These are phyloP conservation scores for Ichneumoninae sp. DNA, from an alignment of 2,888 invertebrate species.

Conservation along the genomic window DNA sequence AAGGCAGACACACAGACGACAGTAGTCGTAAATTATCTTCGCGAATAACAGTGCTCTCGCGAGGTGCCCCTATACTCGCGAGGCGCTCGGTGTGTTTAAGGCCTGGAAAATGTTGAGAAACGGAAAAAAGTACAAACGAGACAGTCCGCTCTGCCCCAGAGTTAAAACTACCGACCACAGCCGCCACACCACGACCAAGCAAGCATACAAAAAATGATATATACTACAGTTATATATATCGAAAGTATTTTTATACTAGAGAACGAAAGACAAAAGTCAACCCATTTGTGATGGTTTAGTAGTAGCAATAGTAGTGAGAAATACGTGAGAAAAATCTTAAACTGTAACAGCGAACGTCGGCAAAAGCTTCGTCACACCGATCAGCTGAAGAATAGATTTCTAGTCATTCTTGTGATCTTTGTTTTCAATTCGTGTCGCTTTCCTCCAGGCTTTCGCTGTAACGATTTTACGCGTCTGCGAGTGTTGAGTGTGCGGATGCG, in stretches of 20 bases:
- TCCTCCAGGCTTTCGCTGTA: conserved; percentile 45
- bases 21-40: conserved; percentile 25
- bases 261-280: conserved; percentile 44
- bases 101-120: conserved; percentile 30
- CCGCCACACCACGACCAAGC: conserved; percentile 84
- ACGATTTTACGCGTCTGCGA: conserved; percentile 45
- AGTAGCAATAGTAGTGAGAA: neutral
- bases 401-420: neutral
- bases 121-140: conserved; percentile 44
- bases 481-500: conserved; percentile 62
- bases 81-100: conserved; percentile 33
- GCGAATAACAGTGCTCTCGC: conserved; percentile 39
- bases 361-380: neutral
- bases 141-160: conserved; percentile 53
- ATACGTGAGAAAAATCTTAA: conserved; percentile 5
- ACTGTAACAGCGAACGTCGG: conserved; percentile 32
- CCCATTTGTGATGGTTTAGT: conserved; percentile 36
- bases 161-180: conserved; percentile 72
- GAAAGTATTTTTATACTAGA: conserved; percentile 35
- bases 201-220: conserved; percentile 71
- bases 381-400: neutral
- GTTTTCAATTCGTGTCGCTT: conserved; percentile 9
- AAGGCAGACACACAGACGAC: neutral
- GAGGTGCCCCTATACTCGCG: conserved; percentile 32
- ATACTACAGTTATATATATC: conserved; percentile 50